phyloP scores from a whole-genome alignment of 2,888 invertebrate genomes.

The Phalera bucephala region DNA sequence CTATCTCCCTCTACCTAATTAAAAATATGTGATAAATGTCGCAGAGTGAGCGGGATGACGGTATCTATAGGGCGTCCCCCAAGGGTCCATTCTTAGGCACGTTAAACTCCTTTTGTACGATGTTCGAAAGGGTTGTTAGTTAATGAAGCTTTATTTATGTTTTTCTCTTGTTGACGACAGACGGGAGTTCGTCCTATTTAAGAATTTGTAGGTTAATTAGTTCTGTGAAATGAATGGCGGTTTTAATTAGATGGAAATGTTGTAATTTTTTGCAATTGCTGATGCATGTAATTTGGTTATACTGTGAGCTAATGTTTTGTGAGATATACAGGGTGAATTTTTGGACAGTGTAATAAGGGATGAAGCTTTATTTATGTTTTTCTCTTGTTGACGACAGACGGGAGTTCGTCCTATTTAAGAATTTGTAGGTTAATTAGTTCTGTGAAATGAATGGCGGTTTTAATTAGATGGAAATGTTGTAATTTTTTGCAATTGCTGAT shows the following conservation, averaged over 20 bases:
- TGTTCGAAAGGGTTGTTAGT: conserved; percentile 41
- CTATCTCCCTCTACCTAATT: conserved; percentile 26
- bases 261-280: no score
- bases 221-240: no score
- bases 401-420: conserved; percentile 28
- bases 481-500: no score
- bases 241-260: no score
- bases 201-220: conserved; percentile 21
- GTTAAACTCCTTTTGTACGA: conserved; percentile 34
- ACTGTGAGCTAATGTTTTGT: no score
- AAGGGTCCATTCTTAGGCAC: conserved; percentile 28
- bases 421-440: conserved; percentile 21
- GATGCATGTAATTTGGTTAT: no score
- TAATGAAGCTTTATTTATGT: conserved; percentile 24
- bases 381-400: conserved; percentile 3
- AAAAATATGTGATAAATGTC: conserved; percentile 9
- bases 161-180: conserved; percentile 9
- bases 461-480: no score
- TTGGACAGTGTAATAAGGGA: no score
- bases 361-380: conserved; percentile 26
- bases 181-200: conserved; percentile 29
- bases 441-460: no score
- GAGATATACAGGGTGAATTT: no score
- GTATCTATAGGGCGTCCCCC: conserved; percentile 36
- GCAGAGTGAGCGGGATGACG: conserved; percentile 22